Base-by-base conservation (phyloP, 2,797 vertebrate species). In the Sebastolobus altivelis region DNA sequence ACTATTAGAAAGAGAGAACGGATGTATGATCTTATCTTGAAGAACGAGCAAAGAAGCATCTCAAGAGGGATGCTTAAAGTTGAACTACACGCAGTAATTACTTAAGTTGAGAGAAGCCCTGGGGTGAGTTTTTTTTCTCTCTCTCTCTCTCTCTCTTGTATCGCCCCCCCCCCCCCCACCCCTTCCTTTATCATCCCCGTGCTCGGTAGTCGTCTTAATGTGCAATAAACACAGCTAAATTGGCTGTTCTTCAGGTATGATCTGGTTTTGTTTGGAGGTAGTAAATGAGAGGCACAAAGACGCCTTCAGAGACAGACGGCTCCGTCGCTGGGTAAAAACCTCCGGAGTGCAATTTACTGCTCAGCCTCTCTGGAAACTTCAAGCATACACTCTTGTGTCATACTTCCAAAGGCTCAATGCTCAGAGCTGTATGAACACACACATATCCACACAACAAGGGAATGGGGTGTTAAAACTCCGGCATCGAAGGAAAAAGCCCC, bases 321-420 rank as follows among this genome's bases (percentile, higher is more conserved):
- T 79, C 79, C 46, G 60, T 67, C 37, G 37, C 65, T 69, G 62
- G n/a, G 22, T 72, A 81, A 93, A 62, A 93, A 62, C 54, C 86
- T 88, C 89, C 72, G 3, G 81, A 90, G 92, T 75, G 88, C 88
- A 93, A 92, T 90, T 91, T 89, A 87, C 78, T 55, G 65, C 74
- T 79, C 79, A 87, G 61, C 31, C 75, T 77, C 63, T 72, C 14
- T 11, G 40, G 27, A 27, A 66, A 58, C 27, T 70, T 54, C 33
- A 90, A 65, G 52, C 63, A 65, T 27, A 38, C 46, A 54, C 65
- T 75, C 56, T 65, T 14, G 72, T 84, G 70, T 84, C 82, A 84
- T 63, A 75, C 71, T 75, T 85, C 61, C 66, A 77, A 83, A 82
- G 70, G 40, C 58, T 62, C 60, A 71, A 49, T 38, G 68, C 72